These are phyloP conservation scores for Ormyrus pomaceus DNA, from an alignment of 2,888 invertebrate species.

Conservation along the genomic window DNA sequence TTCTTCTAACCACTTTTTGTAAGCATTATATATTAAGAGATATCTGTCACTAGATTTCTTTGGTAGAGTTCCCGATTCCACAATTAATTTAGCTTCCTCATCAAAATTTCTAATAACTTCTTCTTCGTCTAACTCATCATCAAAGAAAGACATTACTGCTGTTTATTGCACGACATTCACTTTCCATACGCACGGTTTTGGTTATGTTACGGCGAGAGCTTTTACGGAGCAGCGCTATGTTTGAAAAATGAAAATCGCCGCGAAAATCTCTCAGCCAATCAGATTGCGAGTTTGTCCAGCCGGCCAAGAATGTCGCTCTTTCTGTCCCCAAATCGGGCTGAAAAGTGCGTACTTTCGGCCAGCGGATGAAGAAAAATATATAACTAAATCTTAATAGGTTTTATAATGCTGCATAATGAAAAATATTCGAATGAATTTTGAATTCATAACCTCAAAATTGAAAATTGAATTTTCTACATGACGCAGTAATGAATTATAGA, in stretches of 20 bases:
- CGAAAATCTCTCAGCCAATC: not conserved
- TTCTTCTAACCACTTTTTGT: too few species aligned
- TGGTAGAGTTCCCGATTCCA: slow-evolving; percentile 10
- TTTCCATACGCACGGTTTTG: not conserved
- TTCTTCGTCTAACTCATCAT: slow-evolving; percentile 1
- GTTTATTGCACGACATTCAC: not conserved
- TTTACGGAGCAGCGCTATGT: not conserved
- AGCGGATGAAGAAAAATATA: not conserved
- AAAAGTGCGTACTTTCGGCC: slow-evolving; percentile 2
- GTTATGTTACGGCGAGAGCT: not conserved
- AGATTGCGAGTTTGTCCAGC: not conserved
- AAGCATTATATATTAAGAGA: slow-evolving; percentile 6
- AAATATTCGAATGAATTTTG: too few species aligned
- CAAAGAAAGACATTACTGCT: not conserved
- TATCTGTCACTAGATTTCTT: slow-evolving; percentile 19
- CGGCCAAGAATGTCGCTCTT: not conserved
- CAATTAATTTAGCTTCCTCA: slow-evolving; percentile 22
- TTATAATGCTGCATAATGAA: too few species aligned
- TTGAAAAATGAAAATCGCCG: not conserved
- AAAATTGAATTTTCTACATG: too few species aligned
- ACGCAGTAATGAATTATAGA: too few species aligned
- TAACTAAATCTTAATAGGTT: too few species aligned
- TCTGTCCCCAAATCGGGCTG: not conserved
- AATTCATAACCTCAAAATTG: too few species aligned
- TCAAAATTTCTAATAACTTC: slow-evolving; percentile 22